A percentile compares a stretch with the other conserved stretches of the same genome.
These are phyloP conservation scores for Drosophila repletoides DNA, from an alignment of 1,140 invertebrate species.

Conservation along the genomic window DNA sequence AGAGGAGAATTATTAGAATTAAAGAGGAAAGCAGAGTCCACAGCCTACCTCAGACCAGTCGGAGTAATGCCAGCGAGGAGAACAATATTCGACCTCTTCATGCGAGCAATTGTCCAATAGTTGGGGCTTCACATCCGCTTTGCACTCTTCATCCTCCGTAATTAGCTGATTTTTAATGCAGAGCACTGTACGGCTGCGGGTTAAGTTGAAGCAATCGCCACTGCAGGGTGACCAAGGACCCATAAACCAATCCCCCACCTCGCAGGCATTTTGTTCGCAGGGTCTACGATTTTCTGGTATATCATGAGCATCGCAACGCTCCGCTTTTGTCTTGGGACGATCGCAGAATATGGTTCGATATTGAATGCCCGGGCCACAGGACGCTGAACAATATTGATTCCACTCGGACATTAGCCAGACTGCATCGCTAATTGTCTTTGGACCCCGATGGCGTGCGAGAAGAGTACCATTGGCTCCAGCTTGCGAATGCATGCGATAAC, in stretches of 20 bases:
- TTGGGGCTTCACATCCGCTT: conserved; percentile 64
- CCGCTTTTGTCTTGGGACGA: conserved; percentile 81
- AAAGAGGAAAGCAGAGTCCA: no score
- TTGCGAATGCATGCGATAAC: conserved; percentile 49
- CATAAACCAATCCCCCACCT: conserved; percentile 86
- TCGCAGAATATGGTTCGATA: conserved; percentile 81
- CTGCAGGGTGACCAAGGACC: conserved; percentile 87
- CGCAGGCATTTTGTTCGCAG: conserved; percentile 86
- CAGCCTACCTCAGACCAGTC: conserved; percentile 85
- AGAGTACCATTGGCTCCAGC: conserved; percentile 33
- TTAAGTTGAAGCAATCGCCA: conserved; percentile 82
- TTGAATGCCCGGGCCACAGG: conserved; percentile 69
- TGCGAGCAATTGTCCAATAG: conserved; percentile 81
- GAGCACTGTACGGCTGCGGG: conserved; percentile 83
- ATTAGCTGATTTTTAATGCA: conserved; percentile 83
- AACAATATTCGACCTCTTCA: conserved; percentile 83
- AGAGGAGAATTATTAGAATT: not conserved
- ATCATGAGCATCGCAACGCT: conserved; percentile 84
- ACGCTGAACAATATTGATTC: conserved; percentile 76
- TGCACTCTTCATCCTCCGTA: conserved; percentile 81
- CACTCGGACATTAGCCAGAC: conserved; percentile 79
- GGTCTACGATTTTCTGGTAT: conserved; percentile 85
- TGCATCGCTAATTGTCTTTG: conserved; percentile 45
- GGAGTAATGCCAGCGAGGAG: conserved; percentile 85
- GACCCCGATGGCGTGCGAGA: conserved; percentile 33